Base-by-base conservation (phyloP, 2,113 vertebrate species). In the Azemiops feae region DNA sequence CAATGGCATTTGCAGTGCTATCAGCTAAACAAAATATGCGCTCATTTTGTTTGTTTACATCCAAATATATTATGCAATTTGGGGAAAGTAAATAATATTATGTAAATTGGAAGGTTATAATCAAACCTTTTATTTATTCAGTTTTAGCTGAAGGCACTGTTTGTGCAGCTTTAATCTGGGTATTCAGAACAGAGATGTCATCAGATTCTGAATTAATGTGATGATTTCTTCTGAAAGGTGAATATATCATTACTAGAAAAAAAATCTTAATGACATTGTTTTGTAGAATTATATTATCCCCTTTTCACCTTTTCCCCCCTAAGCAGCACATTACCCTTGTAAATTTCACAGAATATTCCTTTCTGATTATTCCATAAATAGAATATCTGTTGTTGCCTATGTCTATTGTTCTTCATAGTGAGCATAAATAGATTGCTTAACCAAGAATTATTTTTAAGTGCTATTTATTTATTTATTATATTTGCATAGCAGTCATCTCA, bases 1-100 rank as follows among this genome's bases (percentile, higher is more conserved):
- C 98, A 97, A 90, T 94, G 91, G 94, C 95, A 96, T 96, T 96
- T 95, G 96, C 96, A 88, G 52, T 94, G 94, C 95, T 96, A 91
- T 97, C 96, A 96, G 95, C 96, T 97, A 95, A 97, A 97, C 91
- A 91, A 53, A 85, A 47, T 34, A 90, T 85, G 92, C 87, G 27
- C 11, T 58, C 50, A 5, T 85, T 50, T 60, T 39, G 86, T 23
- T 27, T 74, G 47, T 0, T 22, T 43, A 88, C n/a, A 91, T 53
- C 87, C 85, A 85, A 93, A 90, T 39, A 91, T 23, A 25, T 91
- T 85, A 54, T 92, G 50, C 94, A 30, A 89, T 94, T 87, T 94
- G 90, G 87, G 91, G 45, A 7, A 93, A 60, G 3, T 2, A 0
- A 0, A 91, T 25, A 30, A 55, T 47, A 81, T 39, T 93, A 74